phyloP scores from a whole-genome alignment of 2,113 vertebrate species.

The Zosterops japonicus region DNA sequence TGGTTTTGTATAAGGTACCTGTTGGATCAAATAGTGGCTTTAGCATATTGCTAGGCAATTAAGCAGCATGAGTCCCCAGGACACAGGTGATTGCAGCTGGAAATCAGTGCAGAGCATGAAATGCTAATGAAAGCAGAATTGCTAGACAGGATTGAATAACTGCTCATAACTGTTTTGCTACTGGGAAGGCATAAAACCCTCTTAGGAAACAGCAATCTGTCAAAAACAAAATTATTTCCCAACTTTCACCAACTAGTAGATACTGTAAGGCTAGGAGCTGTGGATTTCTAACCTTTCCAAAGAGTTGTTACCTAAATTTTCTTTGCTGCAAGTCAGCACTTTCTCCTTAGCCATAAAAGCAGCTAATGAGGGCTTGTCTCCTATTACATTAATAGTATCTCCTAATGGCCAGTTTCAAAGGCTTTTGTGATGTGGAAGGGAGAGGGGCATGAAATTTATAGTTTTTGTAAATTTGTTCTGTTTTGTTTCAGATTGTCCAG shows the following conservation, averaged over 20 bases:
- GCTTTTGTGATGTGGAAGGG: not conserved
- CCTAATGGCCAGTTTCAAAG: not conserved
- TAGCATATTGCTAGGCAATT: not conserved
- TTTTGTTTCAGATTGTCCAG: not conserved
- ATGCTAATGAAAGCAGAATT: constrained; percentile 20
- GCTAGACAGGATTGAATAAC: not conserved
- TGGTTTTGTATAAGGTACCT: not conserved
- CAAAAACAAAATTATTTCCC: not conserved
- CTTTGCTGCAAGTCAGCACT: not conserved
- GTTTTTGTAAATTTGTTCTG: not conserved
- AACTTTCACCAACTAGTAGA: not conserved
- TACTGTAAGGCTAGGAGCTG: not conserved
- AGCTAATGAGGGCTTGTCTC: not conserved
- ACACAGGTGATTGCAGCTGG: not conserved
- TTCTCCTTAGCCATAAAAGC: not conserved
- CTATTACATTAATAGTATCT: not conserved
- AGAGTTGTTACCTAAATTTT: not conserved
- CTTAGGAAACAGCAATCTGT: not conserved
- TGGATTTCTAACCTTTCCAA: not conserved
- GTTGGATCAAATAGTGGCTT: not conserved
- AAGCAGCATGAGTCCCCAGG: not conserved
- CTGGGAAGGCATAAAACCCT: not conserved
- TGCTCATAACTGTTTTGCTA: not conserved
- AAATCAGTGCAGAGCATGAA: not conserved
- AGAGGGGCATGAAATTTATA: not conserved